A percentile compares a stretch with the other conserved stretches of the same genome.
These are phyloP conservation scores for Drosophila prosaltans DNA, from an alignment of 1,140 invertebrate species.

Conservation along the genomic window DNA sequence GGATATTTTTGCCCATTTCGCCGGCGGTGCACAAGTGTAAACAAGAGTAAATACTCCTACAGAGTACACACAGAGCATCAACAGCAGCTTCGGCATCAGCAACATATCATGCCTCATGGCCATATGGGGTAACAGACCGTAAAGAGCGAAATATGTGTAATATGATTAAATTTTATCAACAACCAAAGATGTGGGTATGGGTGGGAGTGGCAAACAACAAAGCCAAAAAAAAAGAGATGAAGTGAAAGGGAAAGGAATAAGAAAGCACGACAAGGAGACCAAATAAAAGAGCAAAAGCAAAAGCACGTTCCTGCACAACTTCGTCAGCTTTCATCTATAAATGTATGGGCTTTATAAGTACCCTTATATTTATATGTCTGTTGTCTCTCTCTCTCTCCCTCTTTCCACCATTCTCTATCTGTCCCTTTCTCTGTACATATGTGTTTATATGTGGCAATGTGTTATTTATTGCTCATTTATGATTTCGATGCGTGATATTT, in stretches of 20 bases:
- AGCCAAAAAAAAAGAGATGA: conserved; percentile 29
- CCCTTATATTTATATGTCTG: conserved; percentile 20
- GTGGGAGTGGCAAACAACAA: conserved; percentile 40
- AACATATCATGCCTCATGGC: conserved; percentile 36
- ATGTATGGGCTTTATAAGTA: conserved; percentile 55
- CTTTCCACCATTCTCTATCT: conserved; percentile 16
- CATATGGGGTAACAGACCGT: conserved; percentile 78
- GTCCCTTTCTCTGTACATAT: conserved; percentile 26
- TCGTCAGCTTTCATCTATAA: conserved; percentile 43
- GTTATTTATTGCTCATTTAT: conserved; percentile 82
- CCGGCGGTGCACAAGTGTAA: conserved; percentile 70
- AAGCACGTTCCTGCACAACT: conserved; percentile 44
- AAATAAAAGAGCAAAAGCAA: conserved; percentile 28
- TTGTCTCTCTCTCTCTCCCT: not conserved
- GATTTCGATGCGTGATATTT: conserved; percentile 73
- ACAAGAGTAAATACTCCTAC: conserved; percentile 63
- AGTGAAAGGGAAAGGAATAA: conserved; percentile 20
- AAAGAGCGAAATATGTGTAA: conserved; percentile 81
- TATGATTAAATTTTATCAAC: conserved; percentile 81
- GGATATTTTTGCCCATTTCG: conserved; percentile 77
- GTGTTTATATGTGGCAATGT: conserved; percentile 65
- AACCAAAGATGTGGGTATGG: conserved; percentile 34
- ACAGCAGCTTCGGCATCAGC: not conserved
- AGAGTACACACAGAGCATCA: conserved; percentile 19
- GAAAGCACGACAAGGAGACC: conserved; percentile 30